Percentiles rank a stretch among this genome's conserved stretches.
Conservation (phyloP, 2,888 invertebrate species). For the Alentia gelatinosa region DNA sequence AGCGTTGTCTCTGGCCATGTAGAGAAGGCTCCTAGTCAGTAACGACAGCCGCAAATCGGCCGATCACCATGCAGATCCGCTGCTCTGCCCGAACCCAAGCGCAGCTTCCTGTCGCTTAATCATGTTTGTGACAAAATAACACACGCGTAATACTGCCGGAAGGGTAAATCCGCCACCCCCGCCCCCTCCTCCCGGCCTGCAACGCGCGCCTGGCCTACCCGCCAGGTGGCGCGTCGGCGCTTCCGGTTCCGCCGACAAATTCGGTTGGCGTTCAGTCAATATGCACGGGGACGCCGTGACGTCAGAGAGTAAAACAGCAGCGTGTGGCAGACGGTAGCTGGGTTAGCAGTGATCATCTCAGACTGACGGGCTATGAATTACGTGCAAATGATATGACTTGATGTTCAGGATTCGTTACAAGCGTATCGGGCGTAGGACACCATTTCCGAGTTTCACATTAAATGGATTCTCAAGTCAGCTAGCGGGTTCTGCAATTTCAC, state of each 20-base stretch:
- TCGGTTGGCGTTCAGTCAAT: not conserved
- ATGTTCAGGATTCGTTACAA: too few relatives aligned
- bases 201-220: not conserved
- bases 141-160: not conserved
- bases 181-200: not conserved
- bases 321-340: too few relatives aligned
- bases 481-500: too few relatives aligned
- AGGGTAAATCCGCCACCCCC: not conserved
- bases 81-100: not conserved
- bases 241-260: constrained; percentile 11
- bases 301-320: not conserved
- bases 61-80: not conserved
- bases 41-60: not conserved
- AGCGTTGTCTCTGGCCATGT: too few relatives aligned
- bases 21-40: not conserved
- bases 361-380: too few relatives aligned
- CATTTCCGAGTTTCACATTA: too few relatives aligned
- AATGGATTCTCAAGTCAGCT: too few relatives aligned
- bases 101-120: not conserved
- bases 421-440: too few relatives aligned
- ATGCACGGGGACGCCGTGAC: not conserved
- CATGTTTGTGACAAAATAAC: not conserved
- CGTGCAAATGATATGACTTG: too few relatives aligned
- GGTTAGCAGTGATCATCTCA: too few relatives aligned
- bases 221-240: not conserved